phyloP scores from a whole-genome alignment of 2,888 invertebrate genomes.

The Leucophenga maculata region DNA sequence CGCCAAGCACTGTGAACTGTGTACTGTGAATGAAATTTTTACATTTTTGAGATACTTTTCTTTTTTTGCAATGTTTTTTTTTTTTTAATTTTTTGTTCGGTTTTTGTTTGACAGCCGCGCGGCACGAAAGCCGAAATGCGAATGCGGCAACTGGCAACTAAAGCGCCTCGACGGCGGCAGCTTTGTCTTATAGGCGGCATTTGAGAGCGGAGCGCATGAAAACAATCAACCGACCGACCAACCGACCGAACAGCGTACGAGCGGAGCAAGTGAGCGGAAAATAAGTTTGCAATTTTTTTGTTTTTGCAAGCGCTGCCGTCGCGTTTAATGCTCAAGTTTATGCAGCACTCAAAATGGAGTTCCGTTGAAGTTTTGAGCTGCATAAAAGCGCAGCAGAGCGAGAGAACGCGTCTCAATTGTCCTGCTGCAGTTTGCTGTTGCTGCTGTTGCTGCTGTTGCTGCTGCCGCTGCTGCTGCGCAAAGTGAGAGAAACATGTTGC shows the following conservation, averaged over 20 bases:
- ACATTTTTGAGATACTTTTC: no score
- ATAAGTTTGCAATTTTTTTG: conserved; percentile 16
- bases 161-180: conserved; percentile 53
- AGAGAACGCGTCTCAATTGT: conserved; percentile 19
- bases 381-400: neutral
- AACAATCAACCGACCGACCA: neutral
- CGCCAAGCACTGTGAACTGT: no score
- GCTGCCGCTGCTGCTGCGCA: conserved; percentile 44
- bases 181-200: conserved; percentile 61
- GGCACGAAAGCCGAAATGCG: conserved; percentile 66
- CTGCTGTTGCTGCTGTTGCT: conserved; percentile 52
- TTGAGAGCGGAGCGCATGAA: conserved; percentile 22
- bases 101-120: conserved; percentile 54
- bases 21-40: no score
- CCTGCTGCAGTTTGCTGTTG: conserved; percentile 49
- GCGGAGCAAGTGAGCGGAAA: neutral
- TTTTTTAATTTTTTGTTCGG: neutral
- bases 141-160: conserved; percentile 63
- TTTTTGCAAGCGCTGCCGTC: neutral
- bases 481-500: conserved; percentile 58
- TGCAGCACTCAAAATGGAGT: conserved; percentile 36
- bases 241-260: conserved; percentile 15
- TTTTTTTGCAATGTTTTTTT: neutral
- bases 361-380: neutral
- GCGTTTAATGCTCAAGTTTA: conserved; percentile 30